phyloP scores from a whole-genome alignment of 2,888 invertebrate species.

The Epinotia brunnichana region DNA sequence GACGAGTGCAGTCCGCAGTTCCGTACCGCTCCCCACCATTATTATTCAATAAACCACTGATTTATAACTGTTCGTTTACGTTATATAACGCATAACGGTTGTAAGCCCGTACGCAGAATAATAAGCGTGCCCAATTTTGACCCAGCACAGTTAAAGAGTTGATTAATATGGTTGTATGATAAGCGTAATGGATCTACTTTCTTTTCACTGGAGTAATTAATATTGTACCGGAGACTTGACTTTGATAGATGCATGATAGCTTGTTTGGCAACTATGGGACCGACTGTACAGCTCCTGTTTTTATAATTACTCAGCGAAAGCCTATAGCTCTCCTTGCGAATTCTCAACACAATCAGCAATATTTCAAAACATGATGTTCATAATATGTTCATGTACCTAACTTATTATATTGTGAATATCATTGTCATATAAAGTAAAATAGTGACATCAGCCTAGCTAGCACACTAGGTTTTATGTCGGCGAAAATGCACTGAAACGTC shows the following conservation, averaged over 20 bases:
- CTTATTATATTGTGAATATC: not conserved
- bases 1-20: slow-evolving; percentile 9
- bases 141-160: slow-evolving; percentile 29
- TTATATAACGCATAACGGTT: slow-evolving; percentile 42
- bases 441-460: not conserved
- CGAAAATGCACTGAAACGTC: no score
- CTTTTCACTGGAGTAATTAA: slow-evolving; percentile 39
- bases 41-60: slow-evolving; percentile 43
- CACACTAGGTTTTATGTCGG: no score
- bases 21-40: slow-evolving; percentile 40
- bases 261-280: slow-evolving; percentile 10
- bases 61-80: slow-evolving; percentile 40
- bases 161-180: slow-evolving; percentile 39
- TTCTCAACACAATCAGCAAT: not conserved
- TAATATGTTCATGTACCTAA: not conserved
- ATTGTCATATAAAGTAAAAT: not conserved
- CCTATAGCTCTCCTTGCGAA: not conserved
- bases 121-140: slow-evolving; percentile 33
- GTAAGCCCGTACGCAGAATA: slow-evolving; percentile 27
- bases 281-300: not conserved
- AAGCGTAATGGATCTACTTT: slow-evolving; percentile 43
- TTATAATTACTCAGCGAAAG: not conserved
- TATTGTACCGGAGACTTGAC: slow-evolving; percentile 25
- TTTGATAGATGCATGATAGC: slow-evolving; percentile 23
- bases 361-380: not conserved